A percentile compares a stretch with the other conserved stretches of the same genome.
Evolutionary conservation across 2,113 vertebrate species (phyloP).

Genomic region (Neolamprologus falcicula): DNA sequence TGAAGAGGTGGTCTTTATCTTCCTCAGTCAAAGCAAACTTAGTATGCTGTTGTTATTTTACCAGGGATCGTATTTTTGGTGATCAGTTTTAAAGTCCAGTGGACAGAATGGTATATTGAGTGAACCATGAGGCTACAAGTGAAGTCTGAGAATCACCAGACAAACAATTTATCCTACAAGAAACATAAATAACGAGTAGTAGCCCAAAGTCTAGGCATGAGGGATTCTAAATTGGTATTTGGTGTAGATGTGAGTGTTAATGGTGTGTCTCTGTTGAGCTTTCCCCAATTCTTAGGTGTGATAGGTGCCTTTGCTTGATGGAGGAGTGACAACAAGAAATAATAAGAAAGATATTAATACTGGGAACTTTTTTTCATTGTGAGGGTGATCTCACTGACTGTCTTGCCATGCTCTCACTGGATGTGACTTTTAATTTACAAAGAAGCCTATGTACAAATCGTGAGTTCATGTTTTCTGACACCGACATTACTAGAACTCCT

Average conservation of each 20-base stretch:
- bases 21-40: background rate
- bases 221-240: background rate
- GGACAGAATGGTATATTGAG: background rate
- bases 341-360: background rate
- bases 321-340: background rate
- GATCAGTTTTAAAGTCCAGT: background rate
- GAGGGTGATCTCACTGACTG: background rate
- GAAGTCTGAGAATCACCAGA: background rate
- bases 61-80: background rate
- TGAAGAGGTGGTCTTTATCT: background rate
- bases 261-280: background rate
- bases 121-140: background rate
- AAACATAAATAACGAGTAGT: background rate
- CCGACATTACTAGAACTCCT: fast-evolving
- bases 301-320: background rate
- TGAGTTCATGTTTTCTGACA: fast-evolving
- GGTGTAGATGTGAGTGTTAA: background rate
- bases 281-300: background rate
- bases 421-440: background rate
- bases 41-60: background rate
- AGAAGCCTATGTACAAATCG: fast-evolving
- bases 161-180: background rate
- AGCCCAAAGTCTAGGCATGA: background rate
- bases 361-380: background rate
- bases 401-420: background rate